These are phyloP conservation scores for Heteromormyrus szaboi DNA, from an alignment of 2,797 vertebrate species.

Conservation along the genomic window DNA sequence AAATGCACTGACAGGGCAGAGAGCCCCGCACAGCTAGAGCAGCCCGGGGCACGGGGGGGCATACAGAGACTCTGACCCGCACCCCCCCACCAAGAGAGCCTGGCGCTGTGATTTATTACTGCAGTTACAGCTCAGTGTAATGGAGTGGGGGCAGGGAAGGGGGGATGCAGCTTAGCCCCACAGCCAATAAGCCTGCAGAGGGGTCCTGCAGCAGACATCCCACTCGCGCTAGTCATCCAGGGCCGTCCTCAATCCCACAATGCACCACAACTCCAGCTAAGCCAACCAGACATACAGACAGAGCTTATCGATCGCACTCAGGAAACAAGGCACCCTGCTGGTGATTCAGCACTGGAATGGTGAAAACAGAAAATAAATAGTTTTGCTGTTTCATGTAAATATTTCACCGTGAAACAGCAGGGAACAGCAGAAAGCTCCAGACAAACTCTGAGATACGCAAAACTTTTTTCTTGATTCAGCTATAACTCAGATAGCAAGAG, in stretches of 20 bases:
- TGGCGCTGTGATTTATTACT: not conserved
- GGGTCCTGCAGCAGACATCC: not conserved
- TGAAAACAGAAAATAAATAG: conserved; percentile 1
- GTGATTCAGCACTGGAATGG: not conserved
- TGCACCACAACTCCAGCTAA: not conserved
- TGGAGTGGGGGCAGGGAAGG: not conserved
- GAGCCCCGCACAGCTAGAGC: too few relatives aligned
- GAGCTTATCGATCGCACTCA: not conserved
- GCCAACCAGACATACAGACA: not conserved
- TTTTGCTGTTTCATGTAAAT: not conserved
- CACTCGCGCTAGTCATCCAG: not conserved
- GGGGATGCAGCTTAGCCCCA: not conserved
- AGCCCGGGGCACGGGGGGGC: too few relatives aligned
- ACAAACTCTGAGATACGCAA: not conserved
- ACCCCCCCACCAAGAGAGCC: not conserved
- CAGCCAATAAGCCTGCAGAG: not conserved
- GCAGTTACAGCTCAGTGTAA: not conserved
- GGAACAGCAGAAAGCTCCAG: not conserved
- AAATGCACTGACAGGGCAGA: too few relatives aligned
- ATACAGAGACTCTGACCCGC: not conserved
- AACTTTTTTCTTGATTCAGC: not conserved
- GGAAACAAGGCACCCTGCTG: not conserved
- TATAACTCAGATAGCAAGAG: not conserved
- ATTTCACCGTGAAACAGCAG: not conserved
- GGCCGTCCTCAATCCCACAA: not conserved